phyloP scores from a whole-genome alignment of 1,140 invertebrate genomes.

The Microplitis mediator region DNA sequence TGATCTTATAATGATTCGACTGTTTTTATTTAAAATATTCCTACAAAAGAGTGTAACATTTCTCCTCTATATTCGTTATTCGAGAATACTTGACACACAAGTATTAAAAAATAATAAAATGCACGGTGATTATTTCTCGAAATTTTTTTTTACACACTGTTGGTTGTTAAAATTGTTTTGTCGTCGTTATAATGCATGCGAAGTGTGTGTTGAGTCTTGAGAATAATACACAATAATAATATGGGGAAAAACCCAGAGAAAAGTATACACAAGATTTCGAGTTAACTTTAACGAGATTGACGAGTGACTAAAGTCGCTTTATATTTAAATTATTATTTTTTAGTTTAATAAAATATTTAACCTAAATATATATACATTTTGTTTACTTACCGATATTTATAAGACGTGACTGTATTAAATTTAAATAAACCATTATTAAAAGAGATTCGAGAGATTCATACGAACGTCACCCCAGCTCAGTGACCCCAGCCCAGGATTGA shows the following conservation, averaged over 20 bases:
- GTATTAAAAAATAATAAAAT: slow-evolving; percentile 7
- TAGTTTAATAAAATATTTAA: neutral
- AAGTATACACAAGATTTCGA: slow-evolving; percentile 13
- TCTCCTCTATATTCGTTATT: neutral
- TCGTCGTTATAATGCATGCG: neutral
- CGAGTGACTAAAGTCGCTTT: slow-evolving; percentile 3
- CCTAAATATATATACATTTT: neutral
- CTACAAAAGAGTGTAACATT: neutral
- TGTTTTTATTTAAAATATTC: neutral
- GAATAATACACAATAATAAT: neutral
- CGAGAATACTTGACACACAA: slow-evolving; percentile 5
- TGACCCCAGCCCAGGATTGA: neutral
- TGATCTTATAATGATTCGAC: too few species aligned
- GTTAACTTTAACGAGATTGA: slow-evolving; percentile 24
- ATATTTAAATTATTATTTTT: slow-evolving; percentile 3
- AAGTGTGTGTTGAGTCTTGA: neutral
- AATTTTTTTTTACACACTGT: slow-evolving; percentile 12
- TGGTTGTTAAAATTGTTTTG: slow-evolving; percentile 28
- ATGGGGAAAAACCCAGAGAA: too few species aligned
- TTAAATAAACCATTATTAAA: neutral
- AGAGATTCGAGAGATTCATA: neutral
- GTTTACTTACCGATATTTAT: too few species aligned
- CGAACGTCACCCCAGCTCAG: neutral
- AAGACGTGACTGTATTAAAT: neutral
- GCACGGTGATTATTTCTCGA: slow-evolving; percentile 19